Base-by-base conservation (phyloP, 2,797 vertebrate genomes). In the Trachurus trachurus region DNA sequence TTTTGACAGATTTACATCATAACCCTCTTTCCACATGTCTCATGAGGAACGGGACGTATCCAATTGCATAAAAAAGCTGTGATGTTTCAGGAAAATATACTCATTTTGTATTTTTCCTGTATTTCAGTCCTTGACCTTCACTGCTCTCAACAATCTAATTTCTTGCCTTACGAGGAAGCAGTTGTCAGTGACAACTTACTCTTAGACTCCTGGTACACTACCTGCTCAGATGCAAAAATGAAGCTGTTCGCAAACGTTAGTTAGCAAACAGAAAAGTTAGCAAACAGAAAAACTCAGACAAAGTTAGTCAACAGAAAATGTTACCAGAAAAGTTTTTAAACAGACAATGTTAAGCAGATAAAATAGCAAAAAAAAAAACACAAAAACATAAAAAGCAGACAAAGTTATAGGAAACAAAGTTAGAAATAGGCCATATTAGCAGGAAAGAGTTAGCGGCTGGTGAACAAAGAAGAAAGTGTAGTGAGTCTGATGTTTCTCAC, bases 21-120 rank as follows among this genome's bases (percentile, higher is more conserved):
- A 0, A 68, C 22, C 3, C 8, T 68, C 61, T 87, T 87, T 70
- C 75, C 3, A 70, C 76, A 80, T 13, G 40, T 29, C 63, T 40
- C 49, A 31, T 2, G 3, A 45, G 9, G 47, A 11, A 81, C 73
- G 62, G 62, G 49, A 64, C 0, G 49, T 66, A 6, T 53, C 19
- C 0, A 12, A 3, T 70, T 79, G 47, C 66, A 29, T 1, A 78
- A 57, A 11, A 21, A 21, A 29, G 2, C 0, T 8, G 12, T 2
- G 11, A 45, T 69, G 19, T 7, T 22, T 82, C 66, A 74, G 12
- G 4, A 45, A 64, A 57, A 17, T 1, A 17, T 6, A 16, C 2
- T 71, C 0, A 54, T 70, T 54, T 53, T 56, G 74, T 66, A 8
- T 53, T 66, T 70, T 76, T 61, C 49, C 47, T 37, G 17, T 11